Conservation (phyloP, 2,797 vertebrate species). For the Enteromius paludinosus region DNA sequence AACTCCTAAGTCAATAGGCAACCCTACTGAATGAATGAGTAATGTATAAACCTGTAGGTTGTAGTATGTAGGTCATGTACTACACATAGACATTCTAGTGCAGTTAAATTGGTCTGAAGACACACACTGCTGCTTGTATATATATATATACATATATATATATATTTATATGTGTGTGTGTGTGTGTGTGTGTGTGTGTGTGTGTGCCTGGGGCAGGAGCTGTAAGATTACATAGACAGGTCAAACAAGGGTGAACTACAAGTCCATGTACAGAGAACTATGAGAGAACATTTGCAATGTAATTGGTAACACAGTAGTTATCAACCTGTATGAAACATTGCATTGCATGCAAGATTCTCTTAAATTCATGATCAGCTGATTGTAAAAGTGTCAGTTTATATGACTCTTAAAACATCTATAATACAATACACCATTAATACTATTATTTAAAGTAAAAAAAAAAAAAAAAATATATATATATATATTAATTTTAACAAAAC, state of each 20-base stretch:
- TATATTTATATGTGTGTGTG: too few species aligned
- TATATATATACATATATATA: neutral
- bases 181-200: neutral
- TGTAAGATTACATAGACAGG: conserved; percentile 32
- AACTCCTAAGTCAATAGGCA: conserved; percentile 37
- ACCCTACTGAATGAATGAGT: conserved; percentile 24
- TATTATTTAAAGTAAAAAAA: too few species aligned
- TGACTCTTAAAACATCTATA: too few species aligned
- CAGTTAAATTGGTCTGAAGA: conserved; percentile 13
- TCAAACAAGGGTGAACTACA: conserved; percentile 34
- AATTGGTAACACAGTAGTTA: neutral
- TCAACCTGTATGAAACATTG: neutral
- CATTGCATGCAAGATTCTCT: neutral
- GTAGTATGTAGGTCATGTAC: conserved; percentile 30
- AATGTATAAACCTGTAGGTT: conserved; percentile 31
- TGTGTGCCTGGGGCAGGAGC: conserved; percentile 11
- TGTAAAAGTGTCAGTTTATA: neutral
- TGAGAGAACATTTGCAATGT: neutral
- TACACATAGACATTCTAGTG: conserved; percentile 15
- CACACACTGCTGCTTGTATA: neutral
- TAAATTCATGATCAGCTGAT: neutral
- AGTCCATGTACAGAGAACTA: conserved; percentile 7
- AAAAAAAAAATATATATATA: too few species aligned
- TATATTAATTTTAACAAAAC: too few species aligned
- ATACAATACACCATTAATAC: too few species aligned